Evolutionary conservation across 2,888 invertebrate species (phyloP), one percentile per base, ranked within the genome.

Genomic region (Petrophora chlorosata): DNA sequence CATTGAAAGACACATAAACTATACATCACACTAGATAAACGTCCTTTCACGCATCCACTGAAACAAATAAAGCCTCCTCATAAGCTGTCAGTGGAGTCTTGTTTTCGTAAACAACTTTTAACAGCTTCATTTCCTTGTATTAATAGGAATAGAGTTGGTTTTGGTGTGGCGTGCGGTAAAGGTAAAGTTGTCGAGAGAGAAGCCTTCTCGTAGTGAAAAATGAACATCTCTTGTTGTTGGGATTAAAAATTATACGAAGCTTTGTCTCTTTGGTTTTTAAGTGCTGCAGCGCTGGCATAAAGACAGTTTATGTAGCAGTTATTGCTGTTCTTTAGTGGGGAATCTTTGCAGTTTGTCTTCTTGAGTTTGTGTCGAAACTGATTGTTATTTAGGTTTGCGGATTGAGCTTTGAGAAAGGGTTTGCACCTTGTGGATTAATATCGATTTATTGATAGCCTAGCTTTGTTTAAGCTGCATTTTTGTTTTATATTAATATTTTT

Each of bases 171-270:
- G 7, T 29, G 23, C 16, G 26, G 28, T 46, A 33, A 47, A 61
- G 45, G 45, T 44, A 35, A 44, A 28, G 7, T 50, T 39, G 60
- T 65, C 57, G 58, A 52, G 43, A 36, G 44, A 55, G 48, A 63
- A 72, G 72, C 65, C 65, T 63, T 75, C 70, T 72, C 67, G 77
- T 29, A 7, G 39, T 82, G 85, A 87, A 85, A 88, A 88, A 87
- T 85, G 86, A 88, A 77, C 86, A 83, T 79, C 81, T 78, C 83
- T 50, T 69, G 76, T 73, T 72, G 81, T 79, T 67, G 80, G 75
- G 86, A 87, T 87, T 87, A 86, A 88, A 88, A 86, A 86, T 85
- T 82, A 85, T 78, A 70, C 76, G 68, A 66, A 52, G 66, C 73
- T 81, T 85, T 82, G 82, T 82, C 32, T 36, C 75, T 74, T 64